Evolutionary conservation across 1,140 invertebrate species (phyloP).

Genomic region (Drosophila triauraria): DNA sequence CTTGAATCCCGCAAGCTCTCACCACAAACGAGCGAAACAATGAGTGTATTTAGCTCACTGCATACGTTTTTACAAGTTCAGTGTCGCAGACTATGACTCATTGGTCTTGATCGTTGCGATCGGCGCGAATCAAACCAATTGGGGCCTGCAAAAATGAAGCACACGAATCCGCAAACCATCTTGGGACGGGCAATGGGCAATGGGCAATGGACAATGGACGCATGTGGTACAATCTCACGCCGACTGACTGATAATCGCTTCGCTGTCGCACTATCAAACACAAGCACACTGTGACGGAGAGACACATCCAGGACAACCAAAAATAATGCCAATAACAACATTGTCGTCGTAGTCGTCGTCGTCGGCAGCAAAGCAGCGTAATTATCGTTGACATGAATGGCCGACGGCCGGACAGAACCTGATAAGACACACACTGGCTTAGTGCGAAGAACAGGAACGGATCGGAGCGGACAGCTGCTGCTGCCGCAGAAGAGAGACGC

Average conservation of each 20-base stretch:
- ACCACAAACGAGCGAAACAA: background rate
- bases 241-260: conserved; percentile 29
- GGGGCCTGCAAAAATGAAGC: conserved; percentile 9
- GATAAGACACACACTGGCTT: conserved; percentile 37
- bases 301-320: conserved; percentile 14
- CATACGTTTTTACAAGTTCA: conserved; percentile 4
- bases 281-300: background rate
- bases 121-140: conserved; percentile 2
- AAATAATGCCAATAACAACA: conserved; percentile 39
- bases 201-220: conserved; percentile 4
- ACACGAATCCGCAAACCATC: background rate
- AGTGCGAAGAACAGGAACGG: conserved; percentile 7
- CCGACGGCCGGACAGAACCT: conserved; percentile 6
- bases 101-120: background rate
- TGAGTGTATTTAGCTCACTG: background rate
- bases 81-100: conserved; percentile 10
- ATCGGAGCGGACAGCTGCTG: background rate
- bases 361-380: background rate
- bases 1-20: background rate
- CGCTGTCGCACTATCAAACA: conserved; percentile 24
- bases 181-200: conserved; percentile 3
- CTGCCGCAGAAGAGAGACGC: background rate
- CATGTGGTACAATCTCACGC: conserved; percentile 28
- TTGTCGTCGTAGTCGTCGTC: conserved; percentile 3
- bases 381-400: conserved; percentile 37